These are phyloP conservation scores for Agriotes lineatus DNA, from an alignment of 2,888 invertebrate genomes.

Conservation along the genomic window DNA sequence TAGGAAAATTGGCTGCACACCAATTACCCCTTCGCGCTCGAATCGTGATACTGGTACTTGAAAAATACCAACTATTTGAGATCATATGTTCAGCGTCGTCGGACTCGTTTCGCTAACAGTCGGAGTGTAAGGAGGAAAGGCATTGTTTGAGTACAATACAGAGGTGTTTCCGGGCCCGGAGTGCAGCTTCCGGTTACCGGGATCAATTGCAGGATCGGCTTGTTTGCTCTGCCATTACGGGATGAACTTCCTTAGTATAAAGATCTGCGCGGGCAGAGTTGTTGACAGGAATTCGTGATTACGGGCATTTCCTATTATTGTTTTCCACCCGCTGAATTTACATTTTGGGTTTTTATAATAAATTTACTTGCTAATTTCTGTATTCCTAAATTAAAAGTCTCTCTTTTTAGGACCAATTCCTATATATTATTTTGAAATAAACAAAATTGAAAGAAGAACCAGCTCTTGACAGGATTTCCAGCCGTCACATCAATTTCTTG, in stretches of 20 bases:
- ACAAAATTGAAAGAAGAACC: too few relatives aligned
- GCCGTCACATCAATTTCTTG: too few relatives aligned
- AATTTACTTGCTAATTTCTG: too few relatives aligned
- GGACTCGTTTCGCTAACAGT: slow-evolving; percentile 1
- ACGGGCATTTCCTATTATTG: background rate
- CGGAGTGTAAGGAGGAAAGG: slow-evolving; percentile 39
- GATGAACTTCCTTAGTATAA: slow-evolving; percentile 26
- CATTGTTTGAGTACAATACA: slow-evolving; percentile 54
- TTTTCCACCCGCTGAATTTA: too few relatives aligned
- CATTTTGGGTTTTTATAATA: too few relatives aligned
- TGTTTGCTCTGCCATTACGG: slow-evolving; percentile 62
- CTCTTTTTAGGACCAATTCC: too few relatives aligned
- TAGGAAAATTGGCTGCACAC: slow-evolving; percentile 11
- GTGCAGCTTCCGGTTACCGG: slow-evolving; percentile 57
- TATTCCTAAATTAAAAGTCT: too few relatives aligned
- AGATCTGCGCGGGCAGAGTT: slow-evolving; percentile 2
- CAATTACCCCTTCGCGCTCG: slow-evolving; percentile 1
- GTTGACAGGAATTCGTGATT: background rate
- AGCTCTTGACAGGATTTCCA: too few relatives aligned
- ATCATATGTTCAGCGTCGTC: background rate
- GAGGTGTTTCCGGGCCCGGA: slow-evolving; percentile 57
- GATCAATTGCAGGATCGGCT: slow-evolving; percentile 60
- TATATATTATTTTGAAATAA: too few relatives aligned
- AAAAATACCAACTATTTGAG: background rate
- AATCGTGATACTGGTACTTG: background rate